These are phyloP conservation scores for Aurelia aurita complex sp. Pacific DNA, from an alignment of 30 jellyfish, hydroid and myxozoan species.

Conservation along the genomic window DNA sequence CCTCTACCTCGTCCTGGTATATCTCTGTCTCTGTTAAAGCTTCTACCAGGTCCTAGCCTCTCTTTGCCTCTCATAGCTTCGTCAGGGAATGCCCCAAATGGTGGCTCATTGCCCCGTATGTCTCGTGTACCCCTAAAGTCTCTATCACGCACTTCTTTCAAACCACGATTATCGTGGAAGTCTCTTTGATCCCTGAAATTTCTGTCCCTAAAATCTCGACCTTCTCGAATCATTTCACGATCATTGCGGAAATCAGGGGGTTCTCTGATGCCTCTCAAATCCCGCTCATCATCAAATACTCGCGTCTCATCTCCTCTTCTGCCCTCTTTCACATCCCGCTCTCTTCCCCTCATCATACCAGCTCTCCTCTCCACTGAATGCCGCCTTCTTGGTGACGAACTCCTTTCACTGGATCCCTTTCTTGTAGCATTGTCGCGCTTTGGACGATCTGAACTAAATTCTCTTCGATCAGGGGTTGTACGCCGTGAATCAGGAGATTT, in stretches of 20 bases:
- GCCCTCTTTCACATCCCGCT: slow-evolving; percentile 43
- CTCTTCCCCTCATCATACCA: slow-evolving; percentile 50
- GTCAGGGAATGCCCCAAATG: slow-evolving; percentile 31
- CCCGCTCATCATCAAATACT: slow-evolving; percentile 17
- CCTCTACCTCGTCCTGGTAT: slow-evolving; percentile 50
- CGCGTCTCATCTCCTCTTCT: slow-evolving; percentile 39
- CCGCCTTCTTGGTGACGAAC: slow-evolving; percentile 50
- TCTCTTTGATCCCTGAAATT: slow-evolving; percentile 6
- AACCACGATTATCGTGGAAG: slow-evolving; percentile 10
- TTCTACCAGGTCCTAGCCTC: slow-evolving; percentile 38
- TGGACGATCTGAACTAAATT: slow-evolving; percentile 19
- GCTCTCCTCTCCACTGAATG: slow-evolving; percentile 35
- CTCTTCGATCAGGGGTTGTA: slow-evolving; percentile 37
- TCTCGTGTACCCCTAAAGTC: slow-evolving; percentile 68
- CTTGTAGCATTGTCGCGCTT: slow-evolving; percentile 36
- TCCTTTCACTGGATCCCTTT: slow-evolving; percentile 47
- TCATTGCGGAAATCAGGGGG: slow-evolving; percentile 7
- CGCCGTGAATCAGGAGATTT: slow-evolving; percentile 71
- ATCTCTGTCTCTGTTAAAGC: slow-evolving; percentile 60
- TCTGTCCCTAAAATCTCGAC: slow-evolving; percentile 30
- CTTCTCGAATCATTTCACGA: slow-evolving; percentile 6
- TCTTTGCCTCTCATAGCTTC: slow-evolving; percentile 29
- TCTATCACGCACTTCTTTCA: slow-evolving; percentile 45
- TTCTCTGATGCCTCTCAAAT: slow-evolving; percentile 2
- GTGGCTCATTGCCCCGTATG: slow-evolving; percentile 17